Conservation (phyloP, 2,113 vertebrate genomes). For the Scomber japonicus region DNA sequence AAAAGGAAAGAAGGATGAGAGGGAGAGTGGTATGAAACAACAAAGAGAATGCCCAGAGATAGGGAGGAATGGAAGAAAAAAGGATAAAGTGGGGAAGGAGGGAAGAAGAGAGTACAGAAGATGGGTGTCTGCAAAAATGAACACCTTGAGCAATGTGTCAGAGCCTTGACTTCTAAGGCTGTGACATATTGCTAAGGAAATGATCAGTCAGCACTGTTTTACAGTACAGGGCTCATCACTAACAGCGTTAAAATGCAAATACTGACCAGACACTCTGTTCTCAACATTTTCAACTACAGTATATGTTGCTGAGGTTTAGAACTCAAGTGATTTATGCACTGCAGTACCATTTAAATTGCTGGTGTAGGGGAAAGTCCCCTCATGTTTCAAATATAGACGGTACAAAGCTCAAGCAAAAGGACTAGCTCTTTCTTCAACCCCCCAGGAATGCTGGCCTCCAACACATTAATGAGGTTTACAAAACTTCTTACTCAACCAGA, state of each 20-base stretch:
- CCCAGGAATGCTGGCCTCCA: no score
- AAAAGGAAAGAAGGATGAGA: conserved; percentile 33
- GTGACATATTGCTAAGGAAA: conserved; percentile 65
- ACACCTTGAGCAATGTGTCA: conserved; percentile 67
- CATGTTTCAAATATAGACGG: no score
- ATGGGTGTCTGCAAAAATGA: conserved; percentile 69
- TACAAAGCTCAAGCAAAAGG: no score
- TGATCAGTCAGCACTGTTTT: conserved; percentile 75
- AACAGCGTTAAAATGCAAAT: conserved; percentile 64
- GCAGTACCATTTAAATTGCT: conserved; percentile 17
- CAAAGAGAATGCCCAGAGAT: conserved; percentile 69
- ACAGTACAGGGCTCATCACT: conserved; percentile 50
- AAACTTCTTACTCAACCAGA: no score
- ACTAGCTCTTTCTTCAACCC: no score
- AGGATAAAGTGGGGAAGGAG: conserved; percentile 25
- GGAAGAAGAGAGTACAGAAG: conserved; percentile 55
- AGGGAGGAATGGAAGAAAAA: conserved; percentile 37
- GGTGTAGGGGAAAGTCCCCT: no score
- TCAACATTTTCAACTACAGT: conserved; percentile 11
- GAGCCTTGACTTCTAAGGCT: conserved; percentile 64
- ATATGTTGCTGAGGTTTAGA: conserved; percentile 16
- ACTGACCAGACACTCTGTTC: conserved; percentile 38
- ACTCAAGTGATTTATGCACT: conserved; percentile 6
- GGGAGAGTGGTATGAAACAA: conserved; percentile 53
- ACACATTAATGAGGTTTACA: no score